Percentiles rank a stretch among this genome's conserved stretches.
Conservation (phyloP, 2,888 invertebrate species). For the Drosophila putrida region DNA sequence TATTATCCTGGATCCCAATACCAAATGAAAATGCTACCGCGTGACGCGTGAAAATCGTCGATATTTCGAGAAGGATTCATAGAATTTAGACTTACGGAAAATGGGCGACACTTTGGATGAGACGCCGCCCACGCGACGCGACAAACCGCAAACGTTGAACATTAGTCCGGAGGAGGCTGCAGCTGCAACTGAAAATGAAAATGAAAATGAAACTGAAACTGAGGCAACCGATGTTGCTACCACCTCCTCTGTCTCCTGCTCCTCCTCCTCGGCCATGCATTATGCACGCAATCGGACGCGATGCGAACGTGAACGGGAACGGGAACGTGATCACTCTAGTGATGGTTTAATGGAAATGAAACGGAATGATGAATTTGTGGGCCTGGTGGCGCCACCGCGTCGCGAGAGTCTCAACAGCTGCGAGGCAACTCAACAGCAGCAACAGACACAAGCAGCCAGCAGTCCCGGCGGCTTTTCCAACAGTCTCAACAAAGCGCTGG, state of each 20-base stretch:
- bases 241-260: not conserved
- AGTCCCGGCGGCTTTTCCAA: slow-evolving; percentile 43
- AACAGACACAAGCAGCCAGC: slow-evolving; percentile 36
- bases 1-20: slow-evolving; percentile 17
- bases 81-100: slow-evolving; percentile 7
- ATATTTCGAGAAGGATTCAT: not conserved
- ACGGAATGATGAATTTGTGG: slow-evolving; percentile 63
- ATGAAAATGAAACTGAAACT: not conserved
- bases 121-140: slow-evolving; percentile 69
- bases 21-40: slow-evolving; percentile 36
- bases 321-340: slow-evolving; percentile 75
- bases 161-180: slow-evolving; percentile 54
- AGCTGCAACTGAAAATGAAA: not conserved
- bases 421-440: slow-evolving; percentile 60
- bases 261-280: slow-evolving; percentile 38
- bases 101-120: slow-evolving; percentile 81
- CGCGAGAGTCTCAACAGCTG: slow-evolving; percentile 80
- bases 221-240: not conserved
- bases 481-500: slow-evolving; percentile 44
- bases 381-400: slow-evolving; percentile 55
- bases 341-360: slow-evolving; percentile 63
- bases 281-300: slow-evolving; percentile 77
- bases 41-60: slow-evolving; percentile 13
- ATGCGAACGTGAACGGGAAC: slow-evolving; percentile 57
- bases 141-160: slow-evolving; percentile 81